Percentiles rank a stretch among this genome's conserved stretches.
phyloP scores from a whole-genome alignment of 1,140 invertebrate genomes.

The Pinna nobilis region DNA sequence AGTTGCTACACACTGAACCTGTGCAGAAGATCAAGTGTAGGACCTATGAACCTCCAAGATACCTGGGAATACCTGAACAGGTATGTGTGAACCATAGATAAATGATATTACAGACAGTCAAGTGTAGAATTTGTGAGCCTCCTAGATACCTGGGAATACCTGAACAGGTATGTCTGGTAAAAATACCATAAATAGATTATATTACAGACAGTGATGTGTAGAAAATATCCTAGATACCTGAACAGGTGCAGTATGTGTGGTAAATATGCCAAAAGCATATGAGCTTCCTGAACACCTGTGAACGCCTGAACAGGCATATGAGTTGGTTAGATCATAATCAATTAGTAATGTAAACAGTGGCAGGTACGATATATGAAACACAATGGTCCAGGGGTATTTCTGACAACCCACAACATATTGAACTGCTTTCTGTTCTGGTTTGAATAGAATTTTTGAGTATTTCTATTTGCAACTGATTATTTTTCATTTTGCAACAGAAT shows the following conservation, averaged over 20 bases:
- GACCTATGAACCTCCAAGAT: conserved; percentile 80
- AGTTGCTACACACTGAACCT: conserved; percentile 88
- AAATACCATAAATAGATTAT: not conserved
- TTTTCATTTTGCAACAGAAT: conserved; percentile 65
- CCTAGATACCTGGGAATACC: conserved; percentile 77
- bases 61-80: conserved; percentile 77
- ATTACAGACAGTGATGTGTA: conserved; percentile 86
- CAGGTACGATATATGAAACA: too few relatives aligned
- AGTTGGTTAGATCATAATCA: too few relatives aligned
- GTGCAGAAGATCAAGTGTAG: conserved; percentile 89
- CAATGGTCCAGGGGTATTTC: too few relatives aligned
- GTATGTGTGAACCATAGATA: conserved; percentile 49
- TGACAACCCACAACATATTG: too few relatives aligned
- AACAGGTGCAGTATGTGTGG: not conserved
- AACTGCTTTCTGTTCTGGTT: too few relatives aligned
- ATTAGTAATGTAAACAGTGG: too few relatives aligned
- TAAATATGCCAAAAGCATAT: too few relatives aligned
- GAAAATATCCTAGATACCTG: conserved; percentile 79
- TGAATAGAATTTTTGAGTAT: too few relatives aligned
- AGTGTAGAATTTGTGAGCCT: conserved; percentile 86
- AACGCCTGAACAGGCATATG: too few relatives aligned
- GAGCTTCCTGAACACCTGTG: too few relatives aligned
- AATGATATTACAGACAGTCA: conserved; percentile 82
- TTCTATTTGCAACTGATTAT: too few relatives aligned
- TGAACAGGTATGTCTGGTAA: conserved; percentile 71